Base-by-base conservation (phyloP, 1,140 invertebrate genomes). In the Euura saliciscinereae region DNA sequence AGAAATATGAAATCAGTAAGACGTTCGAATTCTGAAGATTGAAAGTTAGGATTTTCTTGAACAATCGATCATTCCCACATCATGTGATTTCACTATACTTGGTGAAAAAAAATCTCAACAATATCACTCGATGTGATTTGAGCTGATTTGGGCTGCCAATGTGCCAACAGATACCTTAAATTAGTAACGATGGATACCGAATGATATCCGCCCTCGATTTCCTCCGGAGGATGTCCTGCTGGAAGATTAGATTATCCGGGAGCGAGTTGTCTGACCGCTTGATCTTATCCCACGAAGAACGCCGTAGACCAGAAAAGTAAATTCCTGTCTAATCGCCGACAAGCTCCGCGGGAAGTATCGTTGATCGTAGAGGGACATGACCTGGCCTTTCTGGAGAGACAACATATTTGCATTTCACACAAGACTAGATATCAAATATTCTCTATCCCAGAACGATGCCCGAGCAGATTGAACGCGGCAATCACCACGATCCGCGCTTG, bases 341-440 rank as follows among this genome's bases (percentile, higher is more conserved):
- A 59, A 59, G 51, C 51, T 59, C 51, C 51, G 51, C 8, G 51
- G 13, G 13, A n/a, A 11, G 51, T 8, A 11, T 8, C 51, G 13
- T 28, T 59, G 51, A n/a, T 59, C 6, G 51, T 59, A 59, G 10
- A 59, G 13, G 51, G 3, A n/a, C 51, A 59, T 59, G 51, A 59
- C 51, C 51, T 59, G 8, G 51, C 13, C 5, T 59, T n/a, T 59
- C 51, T 59, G 8, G 51, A 59, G 3, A 4, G 3, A n/a, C 51
- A n/a, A 59, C 51, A 59, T 59, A 59, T 59, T 59, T 59, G 51
- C 51, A 59, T 59, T 59, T 59, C 51, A 59, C 6, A n/a, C 51
- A n/a, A n/a, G 51, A n/a, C 51, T 6, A 8, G 51, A 6, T 59
- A 59, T 59, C 51, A n/a, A 59, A 8, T 59, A 6, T n/a, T 8